phyloP scores from a whole-genome alignment of 2,113 vertebrate species.

The Mesocricetus auratus region DNA sequence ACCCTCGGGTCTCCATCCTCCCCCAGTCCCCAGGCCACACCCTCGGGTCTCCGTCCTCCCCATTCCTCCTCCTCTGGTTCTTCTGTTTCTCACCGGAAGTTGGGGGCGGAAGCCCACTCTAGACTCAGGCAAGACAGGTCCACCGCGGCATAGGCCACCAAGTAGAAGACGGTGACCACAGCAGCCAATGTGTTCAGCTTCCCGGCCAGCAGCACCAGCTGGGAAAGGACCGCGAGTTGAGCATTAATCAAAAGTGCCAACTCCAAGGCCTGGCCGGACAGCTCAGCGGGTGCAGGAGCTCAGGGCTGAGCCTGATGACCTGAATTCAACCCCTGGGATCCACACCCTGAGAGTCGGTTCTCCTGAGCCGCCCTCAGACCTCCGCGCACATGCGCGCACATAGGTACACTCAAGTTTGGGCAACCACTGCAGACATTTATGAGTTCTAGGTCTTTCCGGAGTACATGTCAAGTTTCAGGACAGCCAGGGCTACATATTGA shows the following conservation, averaged over 20 bases:
- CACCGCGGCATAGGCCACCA: constrained; percentile 84
- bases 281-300: neutral
- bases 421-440: neutral
- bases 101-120: constrained; percentile 85
- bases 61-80: neutral
- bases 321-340: neutral
- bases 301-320: neutral
- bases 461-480: neutral
- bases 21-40: neutral
- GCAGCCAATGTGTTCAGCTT: constrained; percentile 84
- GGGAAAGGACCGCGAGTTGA: neutral
- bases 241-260: neutral
- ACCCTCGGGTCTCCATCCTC: neutral
- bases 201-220: constrained; percentile 83
- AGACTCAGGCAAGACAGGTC: constrained; percentile 85
- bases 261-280: neutral
- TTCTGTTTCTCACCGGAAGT: constrained; percentile 82
- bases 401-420: neutral
- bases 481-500: neutral
- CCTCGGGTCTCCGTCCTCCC: neutral
- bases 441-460: neutral
- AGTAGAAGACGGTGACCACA: constrained; percentile 83
- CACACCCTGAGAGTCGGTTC: neutral
- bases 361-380: neutral
- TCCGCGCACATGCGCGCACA: too few relatives aligned